phyloP scores from a whole-genome alignment of 2,888 invertebrate species.

The Drosophila eohydei region DNA sequence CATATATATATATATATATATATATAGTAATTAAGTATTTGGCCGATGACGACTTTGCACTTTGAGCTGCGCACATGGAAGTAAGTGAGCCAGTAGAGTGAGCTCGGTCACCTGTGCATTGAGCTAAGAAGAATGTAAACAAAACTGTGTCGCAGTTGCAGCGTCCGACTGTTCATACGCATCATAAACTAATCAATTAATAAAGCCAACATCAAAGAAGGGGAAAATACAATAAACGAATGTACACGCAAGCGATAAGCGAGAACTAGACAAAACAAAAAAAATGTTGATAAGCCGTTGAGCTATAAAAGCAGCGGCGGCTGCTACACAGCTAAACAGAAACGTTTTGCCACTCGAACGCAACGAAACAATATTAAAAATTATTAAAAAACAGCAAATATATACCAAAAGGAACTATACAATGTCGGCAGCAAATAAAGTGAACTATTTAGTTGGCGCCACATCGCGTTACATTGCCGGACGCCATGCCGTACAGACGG shows the following conservation, averaged over 20 bases:
- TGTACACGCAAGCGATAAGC: conserved; percentile 38
- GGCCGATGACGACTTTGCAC: conserved; percentile 61
- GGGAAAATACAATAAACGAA: conserved; percentile 12
- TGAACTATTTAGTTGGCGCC: conserved; percentile 88
- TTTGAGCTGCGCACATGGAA: conserved; percentile 47
- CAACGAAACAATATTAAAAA: conserved; percentile 16
- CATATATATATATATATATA: neutral
- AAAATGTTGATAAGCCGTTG: conserved; percentile 39
- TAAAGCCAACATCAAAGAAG: conserved; percentile 24
- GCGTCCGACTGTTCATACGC: neutral
- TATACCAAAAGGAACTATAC: conserved; percentile 4
- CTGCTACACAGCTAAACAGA: conserved; percentile 41
- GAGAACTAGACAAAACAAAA: conserved; percentile 22
- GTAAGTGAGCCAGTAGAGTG: neutral
- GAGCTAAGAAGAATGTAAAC: conserved; percentile 29
- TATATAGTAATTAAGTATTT: conserved; percentile 3
- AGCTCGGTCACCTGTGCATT: conserved; percentile 1
- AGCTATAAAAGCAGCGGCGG: conserved; percentile 61
- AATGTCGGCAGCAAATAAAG: conserved; percentile 78
- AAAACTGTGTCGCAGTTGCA: conserved; percentile 54
- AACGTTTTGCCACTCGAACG: conserved; percentile 23
- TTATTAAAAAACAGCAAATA: conserved; percentile 1
- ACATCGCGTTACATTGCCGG: conserved; percentile 90
- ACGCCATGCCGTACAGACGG: conserved; percentile 90
- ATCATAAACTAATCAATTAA: conserved; percentile 65